These are phyloP conservation scores for Egretta garzetta DNA, from an alignment of 2,113 vertebrate species.

Conservation along the genomic window DNA sequence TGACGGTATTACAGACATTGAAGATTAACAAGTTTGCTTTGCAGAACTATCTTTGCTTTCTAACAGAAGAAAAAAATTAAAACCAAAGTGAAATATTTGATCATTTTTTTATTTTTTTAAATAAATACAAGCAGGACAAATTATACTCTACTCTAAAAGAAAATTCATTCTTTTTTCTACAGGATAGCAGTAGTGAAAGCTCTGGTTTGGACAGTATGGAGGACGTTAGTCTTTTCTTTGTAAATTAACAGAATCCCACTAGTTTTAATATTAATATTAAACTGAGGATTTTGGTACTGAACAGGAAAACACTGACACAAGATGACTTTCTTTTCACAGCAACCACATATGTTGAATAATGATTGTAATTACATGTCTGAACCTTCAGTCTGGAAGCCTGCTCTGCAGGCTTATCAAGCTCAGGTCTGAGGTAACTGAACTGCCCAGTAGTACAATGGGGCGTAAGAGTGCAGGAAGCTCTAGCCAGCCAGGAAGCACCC, in stretches of 20 bases:
- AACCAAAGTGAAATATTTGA: not conserved
- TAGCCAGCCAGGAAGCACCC: not conserved
- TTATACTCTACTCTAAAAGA: not conserved
- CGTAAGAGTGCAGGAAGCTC: not conserved
- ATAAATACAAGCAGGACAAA: not conserved
- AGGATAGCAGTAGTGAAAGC: not conserved
- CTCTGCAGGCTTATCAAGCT: rapidly evolving
- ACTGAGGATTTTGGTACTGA: not conserved
- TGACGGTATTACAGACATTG: not conserved
- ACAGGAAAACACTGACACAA: not conserved
- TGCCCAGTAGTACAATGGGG: rapidly evolving
- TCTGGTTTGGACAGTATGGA: not conserved
- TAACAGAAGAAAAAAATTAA: not conserved
- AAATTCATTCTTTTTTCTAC: not conserved
- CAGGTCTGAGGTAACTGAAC: not conserved
- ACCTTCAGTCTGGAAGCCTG: too few species aligned
- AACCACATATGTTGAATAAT: too few species aligned
- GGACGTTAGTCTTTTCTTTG: not conserved
- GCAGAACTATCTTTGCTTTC: not conserved
- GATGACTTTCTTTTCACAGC: not conserved
- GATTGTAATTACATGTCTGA: too few species aligned
- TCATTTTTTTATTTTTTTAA: not conserved
- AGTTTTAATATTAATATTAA: not conserved
- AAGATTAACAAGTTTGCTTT: not conserved
- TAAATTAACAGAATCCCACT: not conserved